These are phyloP conservation scores for Silurus lanzhouensis DNA, from an alignment of 2,797 vertebrate genomes.

Conservation along the genomic window DNA sequence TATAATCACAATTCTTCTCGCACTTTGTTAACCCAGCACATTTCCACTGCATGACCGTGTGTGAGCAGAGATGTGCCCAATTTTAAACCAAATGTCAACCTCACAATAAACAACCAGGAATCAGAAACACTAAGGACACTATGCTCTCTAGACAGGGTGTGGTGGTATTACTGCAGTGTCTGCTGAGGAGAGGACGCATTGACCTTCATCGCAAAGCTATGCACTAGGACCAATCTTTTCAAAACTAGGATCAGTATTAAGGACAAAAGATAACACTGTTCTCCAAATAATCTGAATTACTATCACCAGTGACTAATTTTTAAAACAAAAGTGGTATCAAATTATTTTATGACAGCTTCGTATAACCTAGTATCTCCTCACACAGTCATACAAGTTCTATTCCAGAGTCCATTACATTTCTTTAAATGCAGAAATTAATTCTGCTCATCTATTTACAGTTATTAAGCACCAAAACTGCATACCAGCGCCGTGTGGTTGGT, in stretches of 20 bases:
- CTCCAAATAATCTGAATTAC: neutral
- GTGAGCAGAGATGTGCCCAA: conserved; percentile 6
- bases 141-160: conserved; percentile 39
- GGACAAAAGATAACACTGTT: neutral
- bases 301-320: neutral
- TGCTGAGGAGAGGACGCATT: conserved; percentile 18
- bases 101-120: conserved; percentile 39
- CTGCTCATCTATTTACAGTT: neutral
- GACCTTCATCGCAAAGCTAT: conserved; percentile 24
- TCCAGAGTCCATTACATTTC: neutral
- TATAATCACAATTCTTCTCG: conserved; percentile 42
- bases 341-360: neutral
- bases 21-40: conserved; percentile 40
- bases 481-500: conserved; percentile 7
- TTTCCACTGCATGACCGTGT: conserved; percentile 15
- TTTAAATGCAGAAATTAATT: neutral
- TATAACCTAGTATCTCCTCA: neutral
- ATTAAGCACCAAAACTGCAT: neutral
- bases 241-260: conserved; percentile 23
- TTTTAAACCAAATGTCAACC: conserved; percentile 38
- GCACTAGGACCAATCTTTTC: conserved; percentile 23
- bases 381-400: neutral
- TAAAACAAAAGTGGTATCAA: neutral
- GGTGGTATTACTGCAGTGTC: conserved; percentile 39
- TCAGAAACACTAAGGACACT: conserved; percentile 40